Evolutionary conservation across 2,113 vertebrate species (phyloP), one percentile per base, ranked within the genome.

Genomic region (Pituophis catenifer): DNA sequence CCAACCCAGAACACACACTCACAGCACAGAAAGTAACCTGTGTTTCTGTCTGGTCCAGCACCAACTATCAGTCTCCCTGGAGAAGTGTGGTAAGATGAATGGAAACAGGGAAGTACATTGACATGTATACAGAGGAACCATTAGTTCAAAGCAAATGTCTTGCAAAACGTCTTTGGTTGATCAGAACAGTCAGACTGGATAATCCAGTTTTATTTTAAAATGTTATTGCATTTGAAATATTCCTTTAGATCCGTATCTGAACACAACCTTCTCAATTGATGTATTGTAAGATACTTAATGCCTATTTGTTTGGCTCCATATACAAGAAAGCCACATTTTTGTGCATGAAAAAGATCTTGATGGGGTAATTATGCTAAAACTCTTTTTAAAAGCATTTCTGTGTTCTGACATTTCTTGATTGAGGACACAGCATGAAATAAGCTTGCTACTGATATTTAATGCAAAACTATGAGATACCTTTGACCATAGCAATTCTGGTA

Each of bases 151-250:
- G 90, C 91, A 91, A 58, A 87, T 90, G 33, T 23, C 1, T 96
- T 96, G 90, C 94, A 93, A 93, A 94, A 95, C 89, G 15, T 48
- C 93, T 1, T 10, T 70, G 50, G 88, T 89, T 65, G 54, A 91
- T 65, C 94, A 48, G 81, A 94, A 93, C 85, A 92, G 94, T 95
- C 93, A 91, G 89, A 89, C 95, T 94, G 94, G 95, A 94, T 94
- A 87, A 75, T 93, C 94, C 17, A 3, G 93, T 97, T 96, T 92
- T 86, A 52, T 90, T 26, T 88, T 8, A 86, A 52, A 58, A 90
- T 54, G 58, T 52, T 90, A 89, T 24, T 93, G 21, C 59, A n/a
- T 94, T 91, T 70, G 85, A 15, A 19, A 9, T 53, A 90, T 85
- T 93, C 58, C 58, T 94, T 58, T 94, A 15, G 29, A 15, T 87